Evolutionary conservation across 2,797 vertebrate species (phyloP).

Genomic region (Squalus acanthias): DNA sequence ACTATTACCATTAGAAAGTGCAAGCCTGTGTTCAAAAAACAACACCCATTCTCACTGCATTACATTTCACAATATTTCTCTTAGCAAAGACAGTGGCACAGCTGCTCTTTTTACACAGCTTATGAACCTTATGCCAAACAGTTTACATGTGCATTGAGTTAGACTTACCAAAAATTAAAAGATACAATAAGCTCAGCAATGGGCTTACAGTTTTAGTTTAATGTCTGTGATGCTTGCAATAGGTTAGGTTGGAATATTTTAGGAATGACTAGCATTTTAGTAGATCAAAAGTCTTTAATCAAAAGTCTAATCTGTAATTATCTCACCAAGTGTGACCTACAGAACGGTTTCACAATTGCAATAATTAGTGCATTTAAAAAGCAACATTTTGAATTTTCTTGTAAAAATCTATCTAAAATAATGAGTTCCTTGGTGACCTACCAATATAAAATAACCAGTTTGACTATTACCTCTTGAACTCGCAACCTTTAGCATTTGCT

Average conservation of each 20-base stretch:
- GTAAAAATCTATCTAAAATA: neutral
- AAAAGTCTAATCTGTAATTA: conserved; percentile 9
- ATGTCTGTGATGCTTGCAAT: neutral
- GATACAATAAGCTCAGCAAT: neutral
- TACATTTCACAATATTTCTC: neutral
- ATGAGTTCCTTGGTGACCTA: neutral
- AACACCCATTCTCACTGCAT: neutral
- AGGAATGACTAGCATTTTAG: neutral
- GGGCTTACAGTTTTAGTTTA: neutral
- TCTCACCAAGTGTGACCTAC: neutral
- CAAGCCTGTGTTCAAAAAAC: neutral
- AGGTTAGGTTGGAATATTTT: neutral
- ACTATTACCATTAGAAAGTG: neutral
- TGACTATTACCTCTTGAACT: neutral
- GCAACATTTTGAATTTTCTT: neutral
- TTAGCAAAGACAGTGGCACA: neutral
- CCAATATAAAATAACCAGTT: neutral
- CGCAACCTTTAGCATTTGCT: neutral
- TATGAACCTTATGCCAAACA: neutral
- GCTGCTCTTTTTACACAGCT: neutral
- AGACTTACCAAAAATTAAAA: neutral
- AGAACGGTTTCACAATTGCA: neutral
- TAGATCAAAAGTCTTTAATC: neutral
- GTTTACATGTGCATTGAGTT: neutral
- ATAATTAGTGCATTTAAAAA: neutral